Evolutionary conservation across 2,113 vertebrate species (phyloP).

Genomic region (Lonchura striata): DNA sequence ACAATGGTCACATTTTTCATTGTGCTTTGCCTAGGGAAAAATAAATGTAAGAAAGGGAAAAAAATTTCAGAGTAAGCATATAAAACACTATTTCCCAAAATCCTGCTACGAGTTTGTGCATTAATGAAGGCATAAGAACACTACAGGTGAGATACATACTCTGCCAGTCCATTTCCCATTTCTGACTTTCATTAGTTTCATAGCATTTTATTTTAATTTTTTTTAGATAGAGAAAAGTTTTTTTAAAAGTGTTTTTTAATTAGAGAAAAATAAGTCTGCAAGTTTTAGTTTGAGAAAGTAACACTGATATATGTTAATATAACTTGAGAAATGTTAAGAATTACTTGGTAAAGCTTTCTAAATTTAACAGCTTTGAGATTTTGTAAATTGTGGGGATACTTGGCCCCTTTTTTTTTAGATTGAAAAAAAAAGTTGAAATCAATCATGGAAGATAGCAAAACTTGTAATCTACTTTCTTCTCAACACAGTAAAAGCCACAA

Average conservation of each 20-base stretch:
- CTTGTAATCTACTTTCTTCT: conserved; percentile 4
- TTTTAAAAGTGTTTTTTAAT: neutral
- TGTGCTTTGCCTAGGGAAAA: neutral
- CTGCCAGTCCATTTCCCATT: neutral
- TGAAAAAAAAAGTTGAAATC: neutral
- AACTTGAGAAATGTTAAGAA: neutral
- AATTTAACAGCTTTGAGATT: neutral
- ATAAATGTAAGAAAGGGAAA: neutral
- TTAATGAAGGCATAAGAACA: neutral
- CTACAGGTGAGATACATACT: neutral
- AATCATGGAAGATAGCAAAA: neutral
- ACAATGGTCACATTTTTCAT: neutral
- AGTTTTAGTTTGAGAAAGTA: neutral
- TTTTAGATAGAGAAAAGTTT: no score
- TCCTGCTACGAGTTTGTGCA: neutral
- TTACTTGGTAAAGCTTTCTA: neutral
- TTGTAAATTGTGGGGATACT: neutral
- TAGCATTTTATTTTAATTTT: neutral
- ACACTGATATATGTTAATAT: neutral
- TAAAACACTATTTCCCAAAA: neutral
- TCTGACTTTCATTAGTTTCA: neutral
- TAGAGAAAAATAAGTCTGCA: neutral
- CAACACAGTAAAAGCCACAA: neutral
- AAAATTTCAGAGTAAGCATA: neutral
- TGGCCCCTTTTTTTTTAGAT: neutral